Conservation (phyloP, 2,888 invertebrate genomes). For the Acleris literana region DNA sequence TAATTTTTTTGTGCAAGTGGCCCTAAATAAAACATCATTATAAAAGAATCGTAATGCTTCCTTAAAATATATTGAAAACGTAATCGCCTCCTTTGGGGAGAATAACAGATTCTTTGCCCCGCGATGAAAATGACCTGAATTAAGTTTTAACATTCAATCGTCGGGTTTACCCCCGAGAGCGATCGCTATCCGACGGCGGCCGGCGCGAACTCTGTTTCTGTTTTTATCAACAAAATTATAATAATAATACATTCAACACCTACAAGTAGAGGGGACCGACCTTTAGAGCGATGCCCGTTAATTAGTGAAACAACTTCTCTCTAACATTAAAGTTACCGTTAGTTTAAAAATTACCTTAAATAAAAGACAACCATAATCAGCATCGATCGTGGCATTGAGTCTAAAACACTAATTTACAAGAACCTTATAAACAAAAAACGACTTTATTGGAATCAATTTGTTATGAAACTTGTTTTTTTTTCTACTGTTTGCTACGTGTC, state of each 20-base stretch:
- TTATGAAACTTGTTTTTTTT: no score
- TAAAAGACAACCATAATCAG: no score
- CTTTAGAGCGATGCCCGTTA: neutral
- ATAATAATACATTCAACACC: constrained; percentile 30
- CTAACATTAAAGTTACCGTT: no score
- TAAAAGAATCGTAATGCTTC: constrained; percentile 23
- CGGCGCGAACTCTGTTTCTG: constrained; percentile 43
- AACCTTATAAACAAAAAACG: no score
- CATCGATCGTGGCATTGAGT: no score
- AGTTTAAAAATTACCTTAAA: no score
- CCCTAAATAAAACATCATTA: constrained; percentile 20
- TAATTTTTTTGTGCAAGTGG: no score
- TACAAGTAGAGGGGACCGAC: neutral
- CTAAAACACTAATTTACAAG: no score
- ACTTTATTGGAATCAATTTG: no score
- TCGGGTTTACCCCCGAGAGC: constrained; percentile 72
- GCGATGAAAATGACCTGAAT: constrained; percentile 77
- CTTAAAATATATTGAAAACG: constrained; percentile 59
- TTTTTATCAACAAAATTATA: constrained; percentile 42
- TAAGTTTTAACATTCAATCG: constrained; percentile 82
- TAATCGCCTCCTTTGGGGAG: constrained; percentile 66
- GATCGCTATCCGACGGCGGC: constrained; percentile 58
- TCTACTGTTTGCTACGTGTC: no score
- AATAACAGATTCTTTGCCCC: constrained; percentile 71
- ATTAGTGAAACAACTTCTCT: neutral